Base-by-base conservation (phyloP, 2,888 invertebrate species). In the Leptinotarsa rubiginosa region DNA sequence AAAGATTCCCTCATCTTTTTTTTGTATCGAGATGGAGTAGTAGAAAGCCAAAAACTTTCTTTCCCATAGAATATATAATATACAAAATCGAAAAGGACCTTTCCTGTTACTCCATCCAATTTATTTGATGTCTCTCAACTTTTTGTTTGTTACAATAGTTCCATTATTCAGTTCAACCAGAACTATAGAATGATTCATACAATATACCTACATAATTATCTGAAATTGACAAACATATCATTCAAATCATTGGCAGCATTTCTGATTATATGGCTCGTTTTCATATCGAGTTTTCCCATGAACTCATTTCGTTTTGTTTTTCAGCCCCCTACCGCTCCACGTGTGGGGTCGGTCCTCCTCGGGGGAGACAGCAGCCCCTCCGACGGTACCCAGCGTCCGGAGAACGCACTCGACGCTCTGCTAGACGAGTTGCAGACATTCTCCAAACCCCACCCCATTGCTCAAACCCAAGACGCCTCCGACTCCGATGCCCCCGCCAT, bases 381-480 rank as follows among this genome's bases (percentile, higher is more conserved):
- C 89, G 89, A 90, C 89, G 86, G 89, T 87, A 81, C 82, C 89
- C 90, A 91, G 89, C 93, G 94, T 90, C 91, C 95, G 91, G 96
- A 96, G 93, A 97, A 96, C 94, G 96, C 96, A 93, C 96, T 97
- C 94, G 97, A 97, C 93, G 96, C 96, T 93, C 89, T 97, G 94
- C 90, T 97, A 95, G 96, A 96, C 88, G 96, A 97, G 88, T 91
- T 96, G 80, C 96, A 96, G 89, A 96, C 96, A 49, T 96, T 96
- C 88, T 93, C 96, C 72, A 93, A 94, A 87, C 96, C 96, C 69
- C 89, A 86, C 78, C 76, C 80, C 72, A 73, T 76, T 62, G 77
- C 78, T 77, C 78, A 79, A 72, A 75, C 75, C 65, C 77, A 70
- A 80, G 86, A 86, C 72, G 81, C 78, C 75, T 81, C 81, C 65